Base-by-base conservation (phyloP, 2,888 invertebrate genomes). In the Odiellus spinosus region DNA sequence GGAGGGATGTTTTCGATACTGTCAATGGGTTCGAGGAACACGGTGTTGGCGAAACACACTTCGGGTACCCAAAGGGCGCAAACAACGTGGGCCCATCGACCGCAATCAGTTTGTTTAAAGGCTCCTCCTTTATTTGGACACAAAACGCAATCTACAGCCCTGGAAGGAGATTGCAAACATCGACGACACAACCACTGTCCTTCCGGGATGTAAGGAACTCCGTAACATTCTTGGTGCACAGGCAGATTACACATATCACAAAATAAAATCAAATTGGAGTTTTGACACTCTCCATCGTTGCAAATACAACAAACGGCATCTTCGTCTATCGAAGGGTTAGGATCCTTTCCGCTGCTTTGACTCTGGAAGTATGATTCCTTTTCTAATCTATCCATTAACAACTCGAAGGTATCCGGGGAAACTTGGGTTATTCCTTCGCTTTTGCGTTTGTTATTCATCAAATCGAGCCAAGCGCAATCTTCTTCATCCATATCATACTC, bases 181-280 rank as follows among this genome's bases (percentile, higher is more conserved):
- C 91, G 75, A 41, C 96, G 74, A 64, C 98, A 98, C 26, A 96
- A 69, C 96, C 98, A 96, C 65, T 95, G 93, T 1, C 96, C 91
- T 63, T 91, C 91, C 0, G 91, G 93, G 60, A 93, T 90, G 64
- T 91, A 91, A 5, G 93, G 91, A 4, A 93, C 91, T 44, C 96
- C 96, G 68, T 96, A 96, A 63, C 96, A 96, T 66, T 95, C 93
- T 70, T 95, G 98, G 67, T 98, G 98, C 12, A 98, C 96, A 20
- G 98, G 93, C 55, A 98, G 71, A 69, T 98, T 96, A 68, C 98
- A 98, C 91, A 96, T 93, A 71, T 98, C 98, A 71, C 98, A 98
- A 70, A 98, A 98, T 44, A 98, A 73, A 57, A 98, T 98, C 40
- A 93, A 95, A 66, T 98, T 98, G 44, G 88, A 88, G 67, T 96